Base-by-base conservation (phyloP, 2,888 invertebrate species). In the Athalia circularis region DNA sequence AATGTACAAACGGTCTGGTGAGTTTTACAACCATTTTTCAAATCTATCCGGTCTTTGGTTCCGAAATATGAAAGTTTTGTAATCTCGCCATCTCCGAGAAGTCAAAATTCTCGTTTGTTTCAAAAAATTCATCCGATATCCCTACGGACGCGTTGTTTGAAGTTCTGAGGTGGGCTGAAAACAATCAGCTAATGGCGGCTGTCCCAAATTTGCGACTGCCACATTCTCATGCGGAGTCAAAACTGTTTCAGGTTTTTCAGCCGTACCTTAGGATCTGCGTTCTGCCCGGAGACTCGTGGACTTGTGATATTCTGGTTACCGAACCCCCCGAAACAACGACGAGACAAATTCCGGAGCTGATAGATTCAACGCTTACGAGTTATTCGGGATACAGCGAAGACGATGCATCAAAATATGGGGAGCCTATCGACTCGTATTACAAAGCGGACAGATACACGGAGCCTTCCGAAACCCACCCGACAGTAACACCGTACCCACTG, bases 1-100 rank as follows among this genome's bases (percentile, higher is more conserved):
- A 85, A 80, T 89, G 89, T 77, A 83, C 83, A 59, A 83, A 88
- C 8, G 87, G 87, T 77, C 82, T 89, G 83, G 89, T 89, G 84
- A 88, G 85, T 81, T 59, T 4, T 43, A 4, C n/a, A 4, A n/a
- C 54, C 9, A 54, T 54, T 54, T 29, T 2, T 29, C 2, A 0
- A 29, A 29, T 29, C 29, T 29, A 29, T 29, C 2, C 2, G 29
- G 29, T 29, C 29, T 29, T 29, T 29, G 29, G 29, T 29, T 29
- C 29, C 29, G 29, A 29, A 29, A 29, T 29, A 29, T 29, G 29
- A 29, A 29, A 29, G 29, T 29, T 29, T 29, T 29, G 29, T 29
- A 29, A 29, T 29, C 29, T 29, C 0, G 29, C 29, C 29, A 29
- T 29, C 29, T 29, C 29, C 2, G 29, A 29, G 29, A 29, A 29